phyloP scores from a whole-genome alignment of 2,888 invertebrate genomes.

The Drosophila mercatorum region DNA sequence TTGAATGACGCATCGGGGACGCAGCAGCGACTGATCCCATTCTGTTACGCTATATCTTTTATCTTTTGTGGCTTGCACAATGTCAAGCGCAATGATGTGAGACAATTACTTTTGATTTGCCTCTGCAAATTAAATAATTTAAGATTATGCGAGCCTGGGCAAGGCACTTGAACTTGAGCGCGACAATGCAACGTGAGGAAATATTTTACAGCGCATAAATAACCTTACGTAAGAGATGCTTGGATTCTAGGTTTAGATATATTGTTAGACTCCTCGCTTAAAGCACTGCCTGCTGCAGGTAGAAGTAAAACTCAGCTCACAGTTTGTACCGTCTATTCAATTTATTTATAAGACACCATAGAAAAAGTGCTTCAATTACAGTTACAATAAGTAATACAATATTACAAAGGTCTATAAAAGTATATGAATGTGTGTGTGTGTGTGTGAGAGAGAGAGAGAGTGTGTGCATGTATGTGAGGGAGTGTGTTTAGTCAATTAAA shows the following conservation, averaged over 20 bases:
- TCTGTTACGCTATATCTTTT: conserved; percentile 22
- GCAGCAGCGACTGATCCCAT: conserved; percentile 13
- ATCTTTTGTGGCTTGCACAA: conserved; percentile 48
- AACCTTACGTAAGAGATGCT: background rate
- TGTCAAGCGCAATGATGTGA: conserved; percentile 77
- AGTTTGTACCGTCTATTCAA: conserved; percentile 51
- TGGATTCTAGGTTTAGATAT: too few species aligned
- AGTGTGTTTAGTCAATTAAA: conserved; percentile 20
- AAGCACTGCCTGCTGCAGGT: too few species aligned
- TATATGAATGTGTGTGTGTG: conserved; percentile 12
- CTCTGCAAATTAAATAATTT: conserved; percentile 57
- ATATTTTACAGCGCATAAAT: background rate
- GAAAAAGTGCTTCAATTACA: conserved; percentile 58
- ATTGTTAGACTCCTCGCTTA: too few species aligned
- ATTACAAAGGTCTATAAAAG: conserved; percentile 58
- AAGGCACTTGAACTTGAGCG: conserved; percentile 3
- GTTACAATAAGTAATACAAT: conserved; percentile 65
- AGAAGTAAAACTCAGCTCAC: background rate
- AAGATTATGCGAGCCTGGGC: conserved; percentile 11
- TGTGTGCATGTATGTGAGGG: conserved; percentile 3
- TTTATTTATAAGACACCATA: conserved; percentile 64
- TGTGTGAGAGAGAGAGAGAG: too few species aligned
- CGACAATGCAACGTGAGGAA: background rate
- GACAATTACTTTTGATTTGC: conserved; percentile 72
- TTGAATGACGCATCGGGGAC: conserved; percentile 24